phyloP scores from a whole-genome alignment of 1,140 invertebrate species.

The Pseudoatta argentina region DNA sequence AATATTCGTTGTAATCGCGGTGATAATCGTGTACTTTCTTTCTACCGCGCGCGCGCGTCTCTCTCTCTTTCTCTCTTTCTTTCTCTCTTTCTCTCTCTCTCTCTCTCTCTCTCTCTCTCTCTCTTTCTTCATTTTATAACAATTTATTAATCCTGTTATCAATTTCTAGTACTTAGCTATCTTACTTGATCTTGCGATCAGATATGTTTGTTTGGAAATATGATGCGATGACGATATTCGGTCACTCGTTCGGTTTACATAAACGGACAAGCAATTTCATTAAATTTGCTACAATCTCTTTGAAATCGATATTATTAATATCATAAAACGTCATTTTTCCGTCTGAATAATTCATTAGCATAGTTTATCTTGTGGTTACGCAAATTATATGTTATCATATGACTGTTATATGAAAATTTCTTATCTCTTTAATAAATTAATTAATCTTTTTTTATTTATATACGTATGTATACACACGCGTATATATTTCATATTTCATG shows the following conservation, averaged over 20 bases:
- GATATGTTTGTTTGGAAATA: not conserved
- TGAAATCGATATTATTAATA: not conserved
- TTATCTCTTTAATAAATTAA: constrained; percentile 1
- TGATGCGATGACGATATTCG: not conserved
- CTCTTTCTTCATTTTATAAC: not conserved
- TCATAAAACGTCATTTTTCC: not conserved
- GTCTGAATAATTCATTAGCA: not conserved
- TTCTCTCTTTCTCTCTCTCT: no score
- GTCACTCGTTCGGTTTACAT: not conserved
- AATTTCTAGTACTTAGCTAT: not conserved
- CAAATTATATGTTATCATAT: constrained; percentile 12
- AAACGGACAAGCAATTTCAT: not conserved
- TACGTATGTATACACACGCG: not conserved
- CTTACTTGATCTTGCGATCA: not conserved
- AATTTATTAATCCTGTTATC: not conserved
- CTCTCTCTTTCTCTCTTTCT: no score
- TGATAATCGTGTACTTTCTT: not conserved
- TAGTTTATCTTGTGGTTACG: not conserved
- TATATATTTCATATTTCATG: not conserved
- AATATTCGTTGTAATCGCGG: not conserved
- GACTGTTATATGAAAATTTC: not conserved
- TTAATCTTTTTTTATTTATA: not conserved
- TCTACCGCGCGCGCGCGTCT: not conserved
- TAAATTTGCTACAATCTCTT: not conserved
- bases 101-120: no score